Conservation (phyloP, 2,888 invertebrate species). For the Agriotes lineatus region DNA sequence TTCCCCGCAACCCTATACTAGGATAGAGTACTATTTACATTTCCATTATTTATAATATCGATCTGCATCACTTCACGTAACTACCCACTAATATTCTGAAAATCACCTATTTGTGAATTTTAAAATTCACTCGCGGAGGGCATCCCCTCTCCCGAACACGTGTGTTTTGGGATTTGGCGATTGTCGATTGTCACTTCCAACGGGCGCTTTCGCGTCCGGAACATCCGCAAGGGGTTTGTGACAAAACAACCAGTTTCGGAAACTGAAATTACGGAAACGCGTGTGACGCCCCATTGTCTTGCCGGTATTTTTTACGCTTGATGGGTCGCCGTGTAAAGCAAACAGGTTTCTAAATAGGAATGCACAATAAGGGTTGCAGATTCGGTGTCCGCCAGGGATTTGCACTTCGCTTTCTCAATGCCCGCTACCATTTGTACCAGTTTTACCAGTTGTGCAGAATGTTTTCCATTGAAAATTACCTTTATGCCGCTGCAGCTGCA, state of each 20-base stretch:
- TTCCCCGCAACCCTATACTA: slow-evolving; percentile 60
- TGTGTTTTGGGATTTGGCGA: too few species aligned
- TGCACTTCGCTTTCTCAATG: slow-evolving; percentile 31
- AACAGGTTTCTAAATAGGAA: slow-evolving; percentile 51
- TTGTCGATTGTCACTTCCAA: too few species aligned
- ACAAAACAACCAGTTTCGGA: slow-evolving; percentile 40
- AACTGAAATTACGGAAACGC: slow-evolving; percentile 39
- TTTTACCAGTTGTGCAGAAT: slow-evolving; percentile 41
- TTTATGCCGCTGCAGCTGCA: slow-evolving; percentile 26
- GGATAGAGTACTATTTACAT: slow-evolving; percentile 55
- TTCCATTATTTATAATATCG: slow-evolving; percentile 50
- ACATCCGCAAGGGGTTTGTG: slow-evolving; percentile 28
- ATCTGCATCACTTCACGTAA: slow-evolving; percentile 37
- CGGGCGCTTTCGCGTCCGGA: too few species aligned
- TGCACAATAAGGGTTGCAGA: slow-evolving; percentile 49
- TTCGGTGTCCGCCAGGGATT: slow-evolving; percentile 37
- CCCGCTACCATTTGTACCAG: slow-evolving; percentile 32
- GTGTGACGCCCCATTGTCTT: slow-evolving; percentile 31
- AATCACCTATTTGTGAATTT: too few species aligned
- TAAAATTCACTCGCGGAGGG: neutral
- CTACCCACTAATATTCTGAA: neutral
- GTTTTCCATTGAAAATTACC: slow-evolving; percentile 19
- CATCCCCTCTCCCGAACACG: neutral
- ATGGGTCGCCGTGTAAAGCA: slow-evolving; percentile 45
- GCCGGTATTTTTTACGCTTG: slow-evolving; percentile 42